These are phyloP conservation scores for Coregonus clupeaformis DNA, from an alignment of 2,113 vertebrate genomes.

Conservation along the genomic window DNA sequence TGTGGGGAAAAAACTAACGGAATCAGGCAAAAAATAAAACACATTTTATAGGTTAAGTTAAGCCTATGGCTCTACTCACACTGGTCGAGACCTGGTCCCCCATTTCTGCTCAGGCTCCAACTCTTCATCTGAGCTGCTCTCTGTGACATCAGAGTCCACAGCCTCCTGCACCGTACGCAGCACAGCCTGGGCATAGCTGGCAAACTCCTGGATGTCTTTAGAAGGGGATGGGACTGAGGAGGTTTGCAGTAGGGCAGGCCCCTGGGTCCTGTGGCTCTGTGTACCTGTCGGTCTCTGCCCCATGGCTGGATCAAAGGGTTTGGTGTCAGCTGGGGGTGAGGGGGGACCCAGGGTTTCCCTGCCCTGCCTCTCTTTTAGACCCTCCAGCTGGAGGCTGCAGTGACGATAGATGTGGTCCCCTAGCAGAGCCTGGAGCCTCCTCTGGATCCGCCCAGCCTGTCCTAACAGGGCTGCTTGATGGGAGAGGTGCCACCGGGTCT, in stretches of 20 bases:
- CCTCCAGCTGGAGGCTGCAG: conserved; percentile 81
- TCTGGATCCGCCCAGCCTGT: conserved; percentile 75
- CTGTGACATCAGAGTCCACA: conserved; percentile 91
- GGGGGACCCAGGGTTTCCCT: conserved; percentile 51
- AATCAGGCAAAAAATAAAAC: no score
- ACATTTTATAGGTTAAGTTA: no score
- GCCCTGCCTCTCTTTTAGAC: conserved; percentile 68
- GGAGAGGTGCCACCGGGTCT: conserved; percentile 72
- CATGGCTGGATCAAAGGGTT: conserved; percentile 55
- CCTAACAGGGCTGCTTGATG: conserved; percentile 77
- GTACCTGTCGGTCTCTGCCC: conserved; percentile 50
- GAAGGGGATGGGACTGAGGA: conserved; percentile 47
- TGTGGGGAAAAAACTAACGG: no score
- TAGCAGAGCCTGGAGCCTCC: conserved; percentile 81
- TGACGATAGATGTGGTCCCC: conserved; percentile 80
- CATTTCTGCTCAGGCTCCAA: conserved; percentile 51
- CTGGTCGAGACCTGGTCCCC: conserved; percentile 60
- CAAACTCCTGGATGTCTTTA: conserved; percentile 77
- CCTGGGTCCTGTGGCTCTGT: neutral
- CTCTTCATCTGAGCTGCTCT: conserved; percentile 92
- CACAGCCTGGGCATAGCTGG: conserved; percentile 68
- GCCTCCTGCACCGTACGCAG: conserved; percentile 77
- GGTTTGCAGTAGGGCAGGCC: conserved; percentile 39
- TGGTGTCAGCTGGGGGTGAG: conserved; percentile 33
- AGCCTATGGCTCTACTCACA: conserved; percentile 89